phyloP scores from a whole-genome alignment of 2,113 vertebrate genomes.

The Alligator mississippiensis region DNA sequence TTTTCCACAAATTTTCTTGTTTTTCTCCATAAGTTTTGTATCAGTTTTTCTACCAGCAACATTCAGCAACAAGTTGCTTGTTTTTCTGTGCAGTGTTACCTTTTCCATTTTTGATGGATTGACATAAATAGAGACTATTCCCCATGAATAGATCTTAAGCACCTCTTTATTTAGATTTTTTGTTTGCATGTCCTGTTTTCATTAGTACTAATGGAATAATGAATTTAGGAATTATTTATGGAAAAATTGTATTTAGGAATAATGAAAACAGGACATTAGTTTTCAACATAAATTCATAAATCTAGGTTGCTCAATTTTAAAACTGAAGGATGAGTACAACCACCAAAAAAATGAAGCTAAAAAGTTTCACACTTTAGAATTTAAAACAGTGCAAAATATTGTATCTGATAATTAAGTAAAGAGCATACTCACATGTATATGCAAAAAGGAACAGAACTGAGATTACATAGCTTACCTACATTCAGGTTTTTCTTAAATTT shows the following conservation, averaged over 20 bases:
- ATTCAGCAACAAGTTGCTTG: not conserved
- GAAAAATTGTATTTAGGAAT: not conserved
- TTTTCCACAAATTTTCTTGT: not conserved
- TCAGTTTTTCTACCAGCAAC: not conserved
- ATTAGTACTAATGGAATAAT: not conserved
- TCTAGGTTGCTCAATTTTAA: not conserved
- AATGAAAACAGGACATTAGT: not conserved
- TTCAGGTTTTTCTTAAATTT: not conserved
- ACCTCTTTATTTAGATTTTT: not conserved
- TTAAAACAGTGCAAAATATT: not conserved
- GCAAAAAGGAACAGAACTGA: not conserved
- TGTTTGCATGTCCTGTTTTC: not conserved
- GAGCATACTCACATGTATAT: not conserved
- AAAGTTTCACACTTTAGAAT: not conserved
- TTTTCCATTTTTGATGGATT: no score
- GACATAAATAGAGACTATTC: not conserved
- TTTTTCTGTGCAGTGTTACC: not conserved
- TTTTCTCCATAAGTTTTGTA: not conserved
- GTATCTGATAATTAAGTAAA: not conserved
- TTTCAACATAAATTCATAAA: not conserved
- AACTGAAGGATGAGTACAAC: not conserved
- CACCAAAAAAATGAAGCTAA: not conserved
- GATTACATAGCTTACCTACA: not conserved
- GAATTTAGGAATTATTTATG: no score
- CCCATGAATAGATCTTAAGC: not conserved